phyloP scores from a whole-genome alignment of 2,888 invertebrate species.

The Mechanitis messenoides region DNA sequence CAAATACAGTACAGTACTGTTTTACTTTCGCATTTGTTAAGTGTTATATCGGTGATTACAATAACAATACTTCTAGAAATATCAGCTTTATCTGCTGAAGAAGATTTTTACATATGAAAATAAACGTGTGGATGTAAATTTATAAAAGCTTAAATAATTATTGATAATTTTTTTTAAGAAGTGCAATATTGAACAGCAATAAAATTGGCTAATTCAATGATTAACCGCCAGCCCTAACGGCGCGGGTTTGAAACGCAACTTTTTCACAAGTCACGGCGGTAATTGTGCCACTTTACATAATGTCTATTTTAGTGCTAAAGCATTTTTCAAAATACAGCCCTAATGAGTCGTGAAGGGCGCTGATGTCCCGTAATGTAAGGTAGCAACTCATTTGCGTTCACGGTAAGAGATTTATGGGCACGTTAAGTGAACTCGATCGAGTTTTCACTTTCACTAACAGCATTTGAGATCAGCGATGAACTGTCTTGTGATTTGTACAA shows the following conservation, averaged over 20 bases:
- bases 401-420: conserved; percentile 52
- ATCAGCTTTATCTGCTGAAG: too few relatives aligned
- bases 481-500: conserved; percentile 1
- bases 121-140: too few relatives aligned
- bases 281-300: conserved; percentile 74
- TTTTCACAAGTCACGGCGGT: conserved; percentile 61
- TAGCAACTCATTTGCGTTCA: conserved; percentile 50
- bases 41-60: too few relatives aligned
- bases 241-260: conserved; percentile 39
- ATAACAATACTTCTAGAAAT: too few relatives aligned
- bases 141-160: too few relatives aligned
- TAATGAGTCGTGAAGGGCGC: conserved; percentile 70
- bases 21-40: too few relatives aligned
- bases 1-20: too few relatives aligned
- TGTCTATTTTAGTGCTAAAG: conserved; percentile 71
- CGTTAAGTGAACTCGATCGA: conserved; percentile 61
- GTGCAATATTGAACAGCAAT: too few relatives aligned
- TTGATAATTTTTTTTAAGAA: too few relatives aligned
- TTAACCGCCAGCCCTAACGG: conserved; percentile 20
- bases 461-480: conserved; percentile 24
- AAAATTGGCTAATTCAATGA: background rate
- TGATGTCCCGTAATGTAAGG: conserved; percentile 54
- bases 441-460: conserved; percentile 30
- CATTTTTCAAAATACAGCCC: conserved; percentile 60
- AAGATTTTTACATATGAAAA: too few relatives aligned